Percentiles rank a stretch among this genome's conserved stretches.
These are phyloP conservation scores for Spialia ferax DNA, from an alignment of 2,888 invertebrate species.

Conservation along the genomic window DNA sequence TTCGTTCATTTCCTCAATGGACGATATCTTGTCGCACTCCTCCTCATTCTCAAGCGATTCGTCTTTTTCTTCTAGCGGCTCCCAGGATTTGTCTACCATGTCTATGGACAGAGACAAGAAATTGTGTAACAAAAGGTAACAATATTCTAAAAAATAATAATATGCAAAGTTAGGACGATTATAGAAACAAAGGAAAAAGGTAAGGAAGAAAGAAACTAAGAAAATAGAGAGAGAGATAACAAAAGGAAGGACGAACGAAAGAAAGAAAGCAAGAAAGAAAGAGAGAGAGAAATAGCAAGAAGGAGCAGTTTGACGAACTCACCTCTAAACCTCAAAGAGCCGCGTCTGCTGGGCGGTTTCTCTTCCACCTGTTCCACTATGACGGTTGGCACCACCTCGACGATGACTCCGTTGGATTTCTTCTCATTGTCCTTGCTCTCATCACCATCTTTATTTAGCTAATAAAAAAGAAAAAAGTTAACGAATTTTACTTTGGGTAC, in stretches of 20 bases:
- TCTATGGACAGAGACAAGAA: constrained; percentile 60
- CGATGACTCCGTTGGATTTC: constrained; percentile 70
- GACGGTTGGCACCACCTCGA: constrained; percentile 65
- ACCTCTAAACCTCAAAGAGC: constrained; percentile 88
- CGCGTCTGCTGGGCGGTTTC: constrained; percentile 67
- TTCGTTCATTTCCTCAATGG: constrained; percentile 46
- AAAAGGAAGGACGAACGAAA: too few species aligned
- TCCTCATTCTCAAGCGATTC: constrained; percentile 67
- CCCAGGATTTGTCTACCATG: constrained; percentile 84
- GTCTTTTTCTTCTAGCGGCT: constrained; percentile 84
- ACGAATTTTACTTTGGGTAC: not conserved
- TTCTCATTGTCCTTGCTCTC: constrained; percentile 61
- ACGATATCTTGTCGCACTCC: constrained; percentile 47
- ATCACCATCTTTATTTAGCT: constrained; percentile 68
- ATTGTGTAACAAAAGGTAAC: too few species aligned
- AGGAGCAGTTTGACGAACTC: constrained; percentile 40
- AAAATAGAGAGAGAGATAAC: too few species aligned
- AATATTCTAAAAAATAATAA: too few species aligned
- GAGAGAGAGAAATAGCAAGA: too few species aligned
- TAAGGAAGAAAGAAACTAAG: too few species aligned
- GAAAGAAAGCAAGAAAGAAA: too few species aligned
- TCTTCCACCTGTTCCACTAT: constrained; percentile 73
- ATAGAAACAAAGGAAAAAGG: too few species aligned
- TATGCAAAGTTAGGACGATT: too few species aligned
- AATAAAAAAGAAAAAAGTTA: not conserved